Evolutionary conservation across 2,797 vertebrate species (phyloP), one percentile per base, ranked within the genome.

Genomic region (Anguilla marmorata): DNA sequence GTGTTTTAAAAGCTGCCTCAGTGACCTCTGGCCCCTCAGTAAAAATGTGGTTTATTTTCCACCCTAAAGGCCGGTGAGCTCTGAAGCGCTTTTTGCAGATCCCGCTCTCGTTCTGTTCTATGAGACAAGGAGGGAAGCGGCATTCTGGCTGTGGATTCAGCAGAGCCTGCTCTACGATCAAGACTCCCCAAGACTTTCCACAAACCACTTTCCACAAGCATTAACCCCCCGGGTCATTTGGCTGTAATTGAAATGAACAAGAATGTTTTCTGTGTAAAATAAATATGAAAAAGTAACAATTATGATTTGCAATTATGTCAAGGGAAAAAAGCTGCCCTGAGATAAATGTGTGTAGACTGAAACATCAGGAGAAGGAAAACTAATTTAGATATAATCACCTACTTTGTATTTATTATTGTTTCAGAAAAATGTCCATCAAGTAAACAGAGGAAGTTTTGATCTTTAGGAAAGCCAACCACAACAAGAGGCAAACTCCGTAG

Each of bases 11-110:
- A 87, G 27, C 90, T 87, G 83, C 37, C 88, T 54, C 87, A 88
- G 72, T 76, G 52, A 86, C 76, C 58, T 27, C 79, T 24, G 41
- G 85, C 8, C 66, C 60, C 79, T 76, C 41, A 4, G 50, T 85
- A 90, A 91, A 93, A 93, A 92, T 91, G 90, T 91, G 91, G 41
- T 93, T 93, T 91, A 89, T 90, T 90, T 88, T 88, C 84, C 84
- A 89, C n/a, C 91, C 88, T n/a, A 89, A 87, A 84, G 58, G 27
- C 87, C 21, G 45, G 30, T 16, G 41, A 30, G 16, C 37, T 14
- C 80, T 80, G 48, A 80, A 21, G 50, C 45, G 24, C 16, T 80
- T 56, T 82, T n/a, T 58, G 37, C 41, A 24, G 37, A 82, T 27
- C 27, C 21, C 24, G 2, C 41, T 66, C 2, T 30, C 60, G 0